Evolutionary conservation across 2,113 vertebrate genomes (phyloP).

Genomic region (Brachyhypopomus gauderio): DNA sequence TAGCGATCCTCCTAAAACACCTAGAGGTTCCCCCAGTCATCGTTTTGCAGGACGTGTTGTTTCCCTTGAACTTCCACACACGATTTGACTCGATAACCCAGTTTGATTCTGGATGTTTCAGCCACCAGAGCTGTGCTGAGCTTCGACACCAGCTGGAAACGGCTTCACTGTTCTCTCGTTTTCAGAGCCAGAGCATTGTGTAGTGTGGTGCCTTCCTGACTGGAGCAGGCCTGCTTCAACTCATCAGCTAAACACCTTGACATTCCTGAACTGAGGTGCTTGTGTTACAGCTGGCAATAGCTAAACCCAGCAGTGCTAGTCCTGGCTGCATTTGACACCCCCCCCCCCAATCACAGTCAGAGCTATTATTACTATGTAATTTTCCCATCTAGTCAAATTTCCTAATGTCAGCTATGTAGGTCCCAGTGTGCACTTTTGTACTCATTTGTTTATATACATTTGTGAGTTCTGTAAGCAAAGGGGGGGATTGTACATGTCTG

Average conservation of each 20-base stretch:
- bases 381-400: background rate
- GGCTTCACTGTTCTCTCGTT: background rate
- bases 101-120: no score
- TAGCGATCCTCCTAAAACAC: background rate
- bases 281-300: background rate
- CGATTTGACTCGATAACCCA: no score
- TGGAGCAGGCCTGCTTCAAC: no score
- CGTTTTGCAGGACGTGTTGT: no score
- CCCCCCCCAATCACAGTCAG: background rate
- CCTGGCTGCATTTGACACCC: background rate
- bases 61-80: no score
- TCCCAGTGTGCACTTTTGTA: background rate
- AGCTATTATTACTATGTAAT: background rate
- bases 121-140: no score
- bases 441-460: conserved; percentile 12
- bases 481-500: conserved; percentile 64
- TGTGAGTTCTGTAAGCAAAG: conserved; percentile 57
- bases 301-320: background rate
- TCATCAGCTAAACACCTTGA: background rate
- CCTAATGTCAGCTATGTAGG: background rate
- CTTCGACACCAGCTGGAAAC: no score
- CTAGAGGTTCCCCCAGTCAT: no score
- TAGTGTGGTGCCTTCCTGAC: no score
- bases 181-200: no score
- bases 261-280: no score